phyloP scores from a whole-genome alignment of 2,797 vertebrate species.

The Amazonetta brasiliensis region DNA sequence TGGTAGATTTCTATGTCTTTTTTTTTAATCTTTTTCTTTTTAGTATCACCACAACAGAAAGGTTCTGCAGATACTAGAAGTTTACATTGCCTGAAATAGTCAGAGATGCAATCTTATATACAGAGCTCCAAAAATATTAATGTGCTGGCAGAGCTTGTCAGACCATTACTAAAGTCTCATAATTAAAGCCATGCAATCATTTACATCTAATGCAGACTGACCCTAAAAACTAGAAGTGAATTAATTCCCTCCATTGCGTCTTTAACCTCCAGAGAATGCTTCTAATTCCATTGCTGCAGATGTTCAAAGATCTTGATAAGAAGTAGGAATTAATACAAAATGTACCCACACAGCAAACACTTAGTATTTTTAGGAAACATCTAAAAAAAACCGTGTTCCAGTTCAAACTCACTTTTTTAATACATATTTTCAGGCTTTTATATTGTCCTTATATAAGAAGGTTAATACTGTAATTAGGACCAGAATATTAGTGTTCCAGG shows the following conservation, averaged over 20 bases:
- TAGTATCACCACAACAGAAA: neutral
- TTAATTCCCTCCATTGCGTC: neutral
- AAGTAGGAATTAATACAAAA: neutral
- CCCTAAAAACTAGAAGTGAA: neutral
- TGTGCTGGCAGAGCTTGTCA: neutral
- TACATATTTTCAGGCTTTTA: neutral
- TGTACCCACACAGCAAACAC: neutral
- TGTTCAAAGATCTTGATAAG: neutral
- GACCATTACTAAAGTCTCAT: neutral
- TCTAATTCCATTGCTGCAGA: neutral
- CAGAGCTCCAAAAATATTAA: neutral
- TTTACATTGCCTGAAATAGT: neutral
- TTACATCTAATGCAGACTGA: neutral
- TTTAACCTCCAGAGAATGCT: neutral
- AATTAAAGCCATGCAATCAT: neutral
- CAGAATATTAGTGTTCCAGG: neutral
- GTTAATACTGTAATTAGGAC: neutral
- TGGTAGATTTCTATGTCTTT: neutral
- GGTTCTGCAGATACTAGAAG: neutral
- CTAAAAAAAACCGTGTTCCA: neutral
- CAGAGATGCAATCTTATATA: neutral
- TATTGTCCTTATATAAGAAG: too few relatives aligned
- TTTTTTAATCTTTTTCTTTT: neutral
- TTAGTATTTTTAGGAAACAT: neutral
- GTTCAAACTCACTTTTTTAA: neutral